These are phyloP conservation scores for Stegophylla sp. DNA, from an alignment of 2,888 invertebrate species.

Conservation along the genomic window DNA sequence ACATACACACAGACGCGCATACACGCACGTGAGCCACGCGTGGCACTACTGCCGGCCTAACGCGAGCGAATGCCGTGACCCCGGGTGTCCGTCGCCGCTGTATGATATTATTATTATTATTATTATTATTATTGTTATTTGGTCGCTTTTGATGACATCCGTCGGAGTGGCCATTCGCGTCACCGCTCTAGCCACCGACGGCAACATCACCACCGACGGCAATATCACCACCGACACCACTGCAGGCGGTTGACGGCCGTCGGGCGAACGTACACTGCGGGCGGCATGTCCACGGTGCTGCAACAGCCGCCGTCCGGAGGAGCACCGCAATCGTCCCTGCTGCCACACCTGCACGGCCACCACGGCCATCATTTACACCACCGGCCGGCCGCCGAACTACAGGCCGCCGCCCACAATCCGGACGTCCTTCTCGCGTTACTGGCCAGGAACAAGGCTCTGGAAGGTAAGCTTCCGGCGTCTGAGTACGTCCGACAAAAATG, in stretches of 20 bases:
- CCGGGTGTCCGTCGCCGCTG: neutral
- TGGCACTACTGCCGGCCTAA: neutral
- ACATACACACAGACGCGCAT: neutral
- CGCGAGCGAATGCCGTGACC: neutral
- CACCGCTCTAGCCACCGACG: neutral
- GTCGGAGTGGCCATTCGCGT: neutral
- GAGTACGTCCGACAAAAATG: too few species aligned
- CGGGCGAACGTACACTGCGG: constrained; percentile 13
- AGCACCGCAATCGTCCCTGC: constrained; percentile 58
- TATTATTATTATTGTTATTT: too few species aligned
- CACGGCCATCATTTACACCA: constrained; percentile 62
- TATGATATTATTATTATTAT: too few species aligned
- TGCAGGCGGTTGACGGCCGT: constrained; percentile 17
- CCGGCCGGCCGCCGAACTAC: constrained; percentile 53
- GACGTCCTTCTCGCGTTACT: constrained; percentile 84
- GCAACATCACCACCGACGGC: neutral
- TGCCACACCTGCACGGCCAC: constrained; percentile 63
- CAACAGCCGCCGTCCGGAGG: constrained; percentile 60
- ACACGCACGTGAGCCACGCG: constrained; percentile 5
- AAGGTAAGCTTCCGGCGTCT: constrained; percentile 72
- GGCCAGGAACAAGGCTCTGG: constrained; percentile 84
- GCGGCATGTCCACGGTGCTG: constrained; percentile 61
- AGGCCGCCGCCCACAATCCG: constrained; percentile 74
- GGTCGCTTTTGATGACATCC: constrained; percentile 21
- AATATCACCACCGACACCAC: constrained; percentile 1